phyloP scores from a whole-genome alignment of 2,888 invertebrate genomes.

The Glaucopsyche alexis region DNA sequence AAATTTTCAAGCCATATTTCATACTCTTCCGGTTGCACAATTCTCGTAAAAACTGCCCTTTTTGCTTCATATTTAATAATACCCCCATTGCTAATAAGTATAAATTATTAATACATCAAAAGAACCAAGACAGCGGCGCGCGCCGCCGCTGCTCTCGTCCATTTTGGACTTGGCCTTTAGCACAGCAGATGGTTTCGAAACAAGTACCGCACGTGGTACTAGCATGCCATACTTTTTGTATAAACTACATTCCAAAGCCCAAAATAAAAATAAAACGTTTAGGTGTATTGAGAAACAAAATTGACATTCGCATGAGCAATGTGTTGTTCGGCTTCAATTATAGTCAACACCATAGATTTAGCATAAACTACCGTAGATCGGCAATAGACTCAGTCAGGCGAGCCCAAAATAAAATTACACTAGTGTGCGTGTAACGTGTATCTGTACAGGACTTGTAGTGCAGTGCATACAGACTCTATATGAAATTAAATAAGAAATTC shows the following conservation, averaged over 20 bases:
- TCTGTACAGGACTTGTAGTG: too few species aligned
- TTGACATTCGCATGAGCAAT: neutral
- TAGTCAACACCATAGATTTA: too few species aligned
- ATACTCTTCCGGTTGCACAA: neutral
- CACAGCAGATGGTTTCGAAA: constrained; percentile 8
- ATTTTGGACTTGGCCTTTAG: constrained; percentile 3
- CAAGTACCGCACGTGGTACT: constrained; percentile 8
- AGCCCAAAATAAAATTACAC: too few species aligned
- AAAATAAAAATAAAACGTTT: neutral
- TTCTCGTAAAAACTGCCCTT: neutral
- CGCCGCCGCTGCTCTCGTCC: neutral
- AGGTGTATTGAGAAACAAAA: neutral
- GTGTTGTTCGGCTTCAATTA: too few species aligned
- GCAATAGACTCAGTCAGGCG: too few species aligned
- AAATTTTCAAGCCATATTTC: too few species aligned
- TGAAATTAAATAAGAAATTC: too few species aligned
- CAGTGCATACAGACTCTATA: too few species aligned
- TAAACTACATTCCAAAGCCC: neutral
- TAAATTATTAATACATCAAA: neutral
- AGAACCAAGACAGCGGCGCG: neutral
- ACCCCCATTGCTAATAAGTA: neutral
- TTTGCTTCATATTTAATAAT: neutral
- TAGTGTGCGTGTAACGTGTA: too few species aligned
- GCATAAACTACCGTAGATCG: too few species aligned
- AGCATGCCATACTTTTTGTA: neutral